Evolutionary conservation across 2,797 vertebrate species (phyloP).

Genomic region (Chloroceryle amazona): DNA sequence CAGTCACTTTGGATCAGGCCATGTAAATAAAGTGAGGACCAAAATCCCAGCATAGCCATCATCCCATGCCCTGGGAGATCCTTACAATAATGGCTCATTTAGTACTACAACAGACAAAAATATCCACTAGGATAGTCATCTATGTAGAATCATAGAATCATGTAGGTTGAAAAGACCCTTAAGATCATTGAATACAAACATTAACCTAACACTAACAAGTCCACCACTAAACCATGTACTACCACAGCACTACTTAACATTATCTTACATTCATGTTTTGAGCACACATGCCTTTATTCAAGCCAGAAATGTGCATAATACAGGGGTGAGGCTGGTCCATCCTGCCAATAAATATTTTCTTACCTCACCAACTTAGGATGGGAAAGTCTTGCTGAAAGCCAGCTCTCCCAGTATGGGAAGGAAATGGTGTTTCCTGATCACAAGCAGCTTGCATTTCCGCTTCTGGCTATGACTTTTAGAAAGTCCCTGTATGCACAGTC

Average conservation of each 20-base stretch:
- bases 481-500: neutral
- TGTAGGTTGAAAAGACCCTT: neutral
- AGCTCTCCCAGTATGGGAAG: neutral
- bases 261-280: neutral
- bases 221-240: neutral
- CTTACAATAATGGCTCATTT: neutral
- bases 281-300: neutral
- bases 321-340: neutral
- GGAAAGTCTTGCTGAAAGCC: neutral
- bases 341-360: neutral
- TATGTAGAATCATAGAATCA: neutral
- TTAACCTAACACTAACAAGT: neutral
- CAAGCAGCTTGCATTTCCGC: neutral
- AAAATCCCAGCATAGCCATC: neutral
- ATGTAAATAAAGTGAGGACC: neutral
- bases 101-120: neutral
- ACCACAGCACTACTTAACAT: neutral
- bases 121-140: neutral
- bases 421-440: neutral
- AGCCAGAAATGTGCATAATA: neutral
- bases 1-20: neutral
- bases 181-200: neutral
- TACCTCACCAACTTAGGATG: neutral
- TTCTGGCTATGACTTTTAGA: neutral
- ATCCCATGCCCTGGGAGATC: neutral